These are phyloP conservation scores for Azemiops feae DNA, from an alignment of 2,113 vertebrate species.

Conservation along the genomic window DNA sequence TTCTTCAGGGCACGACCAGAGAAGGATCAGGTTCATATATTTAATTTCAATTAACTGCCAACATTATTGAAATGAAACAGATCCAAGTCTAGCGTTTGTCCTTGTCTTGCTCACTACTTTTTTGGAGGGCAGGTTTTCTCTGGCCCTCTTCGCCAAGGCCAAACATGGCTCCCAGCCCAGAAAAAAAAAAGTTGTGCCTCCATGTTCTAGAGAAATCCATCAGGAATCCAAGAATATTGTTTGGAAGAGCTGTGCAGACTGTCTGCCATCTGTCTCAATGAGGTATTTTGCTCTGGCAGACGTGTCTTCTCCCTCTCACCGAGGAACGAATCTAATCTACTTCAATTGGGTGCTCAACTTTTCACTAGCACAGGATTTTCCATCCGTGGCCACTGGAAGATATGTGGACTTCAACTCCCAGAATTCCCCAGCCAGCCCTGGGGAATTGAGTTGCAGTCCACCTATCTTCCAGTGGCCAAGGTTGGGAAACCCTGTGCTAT, in stretches of 20 bases:
- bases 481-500: too few species aligned
- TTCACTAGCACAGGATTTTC: background rate
- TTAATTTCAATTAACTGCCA: background rate
- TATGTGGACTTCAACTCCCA: background rate
- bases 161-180: background rate
- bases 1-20: background rate
- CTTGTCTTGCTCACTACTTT: background rate
- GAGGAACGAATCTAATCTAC: background rate
- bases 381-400: background rate
- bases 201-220: background rate
- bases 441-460: too few species aligned
- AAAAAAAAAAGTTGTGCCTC: background rate
- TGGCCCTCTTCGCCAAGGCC: background rate
- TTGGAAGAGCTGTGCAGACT: background rate
- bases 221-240: background rate
- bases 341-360: background rate
- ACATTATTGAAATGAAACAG: background rate
- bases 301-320: background rate
- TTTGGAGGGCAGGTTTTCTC: background rate
- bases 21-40: background rate
- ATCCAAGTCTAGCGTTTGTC: background rate
- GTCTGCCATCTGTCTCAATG: background rate
- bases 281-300: background rate
- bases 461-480: too few species aligned
- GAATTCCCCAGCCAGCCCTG: too few species aligned